Evolutionary conservation across 1,140 invertebrate species (phyloP).

Genomic region (Drosophila biarmipes): DNA sequence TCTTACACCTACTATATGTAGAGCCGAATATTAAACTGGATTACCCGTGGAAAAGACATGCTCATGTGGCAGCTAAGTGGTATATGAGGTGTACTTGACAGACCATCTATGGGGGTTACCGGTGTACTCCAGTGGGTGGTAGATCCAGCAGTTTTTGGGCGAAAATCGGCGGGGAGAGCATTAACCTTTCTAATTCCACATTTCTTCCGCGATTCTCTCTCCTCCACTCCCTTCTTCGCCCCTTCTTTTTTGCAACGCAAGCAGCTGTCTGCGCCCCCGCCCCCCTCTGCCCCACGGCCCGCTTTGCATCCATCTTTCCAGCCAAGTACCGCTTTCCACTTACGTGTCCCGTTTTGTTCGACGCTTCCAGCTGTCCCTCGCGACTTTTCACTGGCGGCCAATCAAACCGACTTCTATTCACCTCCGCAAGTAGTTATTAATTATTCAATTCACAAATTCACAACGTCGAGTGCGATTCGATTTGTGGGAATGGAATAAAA

Average conservation of each 20-base stretch:
- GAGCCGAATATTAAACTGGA: background rate
- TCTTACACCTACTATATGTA: background rate
- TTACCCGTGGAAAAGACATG: background rate
- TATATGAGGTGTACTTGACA: background rate
- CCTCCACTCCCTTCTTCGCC: conserved; percentile 22
- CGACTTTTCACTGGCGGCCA: conserved; percentile 1
- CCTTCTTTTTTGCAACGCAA: conserved; percentile 67
- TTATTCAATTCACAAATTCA: conserved; percentile 31
- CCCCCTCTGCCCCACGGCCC: background rate
- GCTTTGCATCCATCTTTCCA: background rate
- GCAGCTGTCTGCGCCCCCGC: conserved; percentile 49
- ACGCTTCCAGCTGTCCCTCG: conserved; percentile 23
- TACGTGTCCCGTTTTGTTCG: conserved; percentile 32
- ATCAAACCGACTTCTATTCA: conserved; percentile 9
- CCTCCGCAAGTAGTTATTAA: conserved; percentile 2
- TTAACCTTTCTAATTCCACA: conserved; percentile 49
- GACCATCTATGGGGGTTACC: background rate
- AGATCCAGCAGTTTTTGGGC: background rate
- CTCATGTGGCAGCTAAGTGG: conserved; percentile 1
- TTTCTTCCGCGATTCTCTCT: conserved; percentile 23
- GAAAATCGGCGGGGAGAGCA: conserved; percentile 25
- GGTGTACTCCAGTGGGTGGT: background rate
- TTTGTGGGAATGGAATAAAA: background rate
- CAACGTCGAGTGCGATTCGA: background rate
- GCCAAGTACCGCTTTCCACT: conserved; percentile 22